Percentiles rank a stretch among this genome's conserved stretches.
Conservation (phyloP, 2,113 vertebrate genomes). For the Orcinus orca region DNA sequence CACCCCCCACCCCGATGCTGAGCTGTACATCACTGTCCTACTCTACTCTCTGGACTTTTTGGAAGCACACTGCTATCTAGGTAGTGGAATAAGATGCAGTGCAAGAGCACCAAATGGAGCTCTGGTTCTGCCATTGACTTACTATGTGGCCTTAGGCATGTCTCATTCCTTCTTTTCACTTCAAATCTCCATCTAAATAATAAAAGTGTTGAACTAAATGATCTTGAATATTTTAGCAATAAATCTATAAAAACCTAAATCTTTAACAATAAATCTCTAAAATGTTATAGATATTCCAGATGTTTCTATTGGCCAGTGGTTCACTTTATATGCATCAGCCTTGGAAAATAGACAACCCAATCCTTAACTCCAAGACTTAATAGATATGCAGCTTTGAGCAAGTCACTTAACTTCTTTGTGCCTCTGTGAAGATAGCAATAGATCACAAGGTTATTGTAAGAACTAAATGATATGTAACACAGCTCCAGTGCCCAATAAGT, state of each 20-base stretch:
- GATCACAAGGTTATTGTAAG: not conserved
- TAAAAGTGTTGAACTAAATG: not conserved
- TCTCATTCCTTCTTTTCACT: not conserved
- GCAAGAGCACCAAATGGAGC: not conserved
- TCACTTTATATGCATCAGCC: not conserved
- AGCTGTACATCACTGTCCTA: not conserved
- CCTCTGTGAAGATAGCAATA: not conserved
- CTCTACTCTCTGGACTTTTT: not conserved
- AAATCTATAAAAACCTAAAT: not conserved
- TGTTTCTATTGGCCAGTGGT: not conserved
- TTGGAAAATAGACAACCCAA: slow-evolving; percentile 8
- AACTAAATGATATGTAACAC: not conserved
- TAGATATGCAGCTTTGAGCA: not conserved
- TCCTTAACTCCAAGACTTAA: slow-evolving; percentile 16
- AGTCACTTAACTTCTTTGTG: not conserved
- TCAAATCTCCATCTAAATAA: not conserved
- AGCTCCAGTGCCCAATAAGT: not conserved
- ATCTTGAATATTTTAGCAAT: not conserved
- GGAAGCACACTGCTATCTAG: not conserved
- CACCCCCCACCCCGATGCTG: not conserved
- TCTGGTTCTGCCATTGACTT: not conserved
- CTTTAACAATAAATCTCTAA: slow-evolving; percentile 1
- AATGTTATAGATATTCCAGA: not conserved
- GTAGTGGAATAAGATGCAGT: not conserved
- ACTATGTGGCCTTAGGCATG: not conserved